phyloP scores from a whole-genome alignment of 30 jellyfish, hydroid and myxozoan genomes.

The Calvadosia cruxmelitensis region DNA sequence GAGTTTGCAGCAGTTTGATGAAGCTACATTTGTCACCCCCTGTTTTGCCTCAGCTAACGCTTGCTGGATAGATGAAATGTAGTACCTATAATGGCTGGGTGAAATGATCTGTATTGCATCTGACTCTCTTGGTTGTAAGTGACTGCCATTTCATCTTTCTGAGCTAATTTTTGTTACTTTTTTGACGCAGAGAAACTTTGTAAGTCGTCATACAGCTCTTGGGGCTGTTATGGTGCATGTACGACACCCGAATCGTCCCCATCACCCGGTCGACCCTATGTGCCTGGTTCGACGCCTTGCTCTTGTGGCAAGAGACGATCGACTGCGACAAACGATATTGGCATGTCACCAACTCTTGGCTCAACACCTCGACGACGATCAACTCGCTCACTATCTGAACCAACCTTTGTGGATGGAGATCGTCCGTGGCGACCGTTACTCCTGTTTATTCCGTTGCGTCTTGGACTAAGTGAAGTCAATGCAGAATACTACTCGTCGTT shows the following conservation, averaged over 20 bases:
- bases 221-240: slow-evolving; percentile 95
- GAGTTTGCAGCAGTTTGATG: slow-evolving; percentile 9
- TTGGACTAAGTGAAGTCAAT: slow-evolving; percentile 84
- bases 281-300: neutral
- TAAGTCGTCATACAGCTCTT: slow-evolving; percentile 63
- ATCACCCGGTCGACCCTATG: neutral
- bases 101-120: too few relatives aligned
- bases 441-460: slow-evolving; percentile 76
- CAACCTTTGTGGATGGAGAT: neutral
- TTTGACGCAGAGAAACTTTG: slow-evolving; percentile 82
- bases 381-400: neutral
- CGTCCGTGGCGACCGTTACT: slow-evolving; percentile 80
- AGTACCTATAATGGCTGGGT: too few relatives aligned
- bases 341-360: neutral
- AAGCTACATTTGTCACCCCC: neutral
- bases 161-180: too few relatives aligned
- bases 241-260: slow-evolving; percentile 7
- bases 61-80: too few relatives aligned
- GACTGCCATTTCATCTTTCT: too few relatives aligned
- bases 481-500: slow-evolving; percentile 67
- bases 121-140: too few relatives aligned
- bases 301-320: neutral
- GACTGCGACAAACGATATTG: neutral
- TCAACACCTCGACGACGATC: neutral
- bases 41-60: too few relatives aligned